Evolutionary conservation across 1,140 invertebrate species (phyloP).

Genomic region (Camponotus floridanus): DNA sequence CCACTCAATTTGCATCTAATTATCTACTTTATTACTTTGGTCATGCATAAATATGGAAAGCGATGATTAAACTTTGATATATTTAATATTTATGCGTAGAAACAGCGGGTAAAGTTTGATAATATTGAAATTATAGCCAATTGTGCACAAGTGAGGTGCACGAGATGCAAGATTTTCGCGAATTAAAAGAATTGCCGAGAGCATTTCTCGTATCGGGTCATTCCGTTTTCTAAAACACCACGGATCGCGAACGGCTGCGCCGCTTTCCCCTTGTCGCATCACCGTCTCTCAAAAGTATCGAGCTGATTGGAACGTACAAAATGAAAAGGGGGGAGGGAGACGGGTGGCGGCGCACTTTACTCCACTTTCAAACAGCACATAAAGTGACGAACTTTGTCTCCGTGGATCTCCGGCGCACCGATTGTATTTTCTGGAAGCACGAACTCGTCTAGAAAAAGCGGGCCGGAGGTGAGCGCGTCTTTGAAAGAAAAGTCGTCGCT

Average conservation of each 20-base stretch:
- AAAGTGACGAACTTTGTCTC: constrained; percentile 72
- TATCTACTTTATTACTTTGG: constrained; percentile 33
- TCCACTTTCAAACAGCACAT: constrained; percentile 72
- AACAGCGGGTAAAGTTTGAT: neutral
- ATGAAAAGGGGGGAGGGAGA: constrained; percentile 22
- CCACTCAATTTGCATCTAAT: constrained; percentile 46
- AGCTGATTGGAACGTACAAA: constrained; percentile 62
- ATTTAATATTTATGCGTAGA: neutral
- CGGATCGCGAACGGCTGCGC: neutral
- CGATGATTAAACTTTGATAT: constrained; percentile 25
- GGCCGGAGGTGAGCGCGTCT: constrained; percentile 32
- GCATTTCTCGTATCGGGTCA: neutral
- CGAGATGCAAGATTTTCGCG: neutral
- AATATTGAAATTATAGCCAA: constrained; percentile 4
- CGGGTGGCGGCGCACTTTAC: constrained; percentile 64
- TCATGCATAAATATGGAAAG: constrained; percentile 1
- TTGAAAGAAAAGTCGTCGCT: constrained; percentile 66
- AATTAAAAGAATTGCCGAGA: constrained; percentile 22
- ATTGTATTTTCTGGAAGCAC: constrained; percentile 73
- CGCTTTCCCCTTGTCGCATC: neutral
- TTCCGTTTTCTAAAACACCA: neutral
- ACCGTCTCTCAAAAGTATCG: constrained; percentile 34
- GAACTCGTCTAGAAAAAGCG: constrained; percentile 59
- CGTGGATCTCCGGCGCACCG: constrained; percentile 62
- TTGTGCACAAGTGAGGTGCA: neutral